Percentiles rank a stretch among this genome's conserved stretches.
phyloP scores from a whole-genome alignment of 2,888 invertebrate genomes.

The Lochmaea crataegi region DNA sequence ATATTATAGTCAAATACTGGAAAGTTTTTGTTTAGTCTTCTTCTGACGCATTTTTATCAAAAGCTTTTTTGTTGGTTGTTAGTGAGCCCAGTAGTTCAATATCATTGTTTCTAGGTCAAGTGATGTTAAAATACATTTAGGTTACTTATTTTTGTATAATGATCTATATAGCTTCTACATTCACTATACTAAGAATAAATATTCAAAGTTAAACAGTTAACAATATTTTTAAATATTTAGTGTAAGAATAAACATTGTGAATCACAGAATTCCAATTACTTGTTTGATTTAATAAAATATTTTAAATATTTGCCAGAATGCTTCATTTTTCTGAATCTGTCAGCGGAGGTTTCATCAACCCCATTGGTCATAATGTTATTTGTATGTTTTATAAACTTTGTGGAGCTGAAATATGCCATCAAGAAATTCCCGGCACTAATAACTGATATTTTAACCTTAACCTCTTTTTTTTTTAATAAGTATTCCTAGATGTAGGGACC shows the following conservation, averaged over 20 bases:
- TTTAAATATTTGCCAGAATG: not conserved
- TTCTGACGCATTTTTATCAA: not conserved
- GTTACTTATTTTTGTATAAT: not conserved
- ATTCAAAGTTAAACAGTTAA: not conserved
- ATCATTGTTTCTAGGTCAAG: constrained; percentile 3
- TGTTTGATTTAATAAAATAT: not conserved
- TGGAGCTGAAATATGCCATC: not conserved
- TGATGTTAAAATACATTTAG: not conserved
- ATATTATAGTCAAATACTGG: no score
- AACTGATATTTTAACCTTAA: no score
- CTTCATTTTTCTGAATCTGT: not conserved
- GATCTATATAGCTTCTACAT: not conserved
- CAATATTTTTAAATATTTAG: not conserved
- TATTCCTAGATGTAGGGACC: no score
- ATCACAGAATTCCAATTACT: not conserved
- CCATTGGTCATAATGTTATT: no score
- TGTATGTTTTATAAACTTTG: no score
- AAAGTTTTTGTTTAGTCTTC: not conserved
- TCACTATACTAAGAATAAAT: not conserved
- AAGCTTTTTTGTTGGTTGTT: not conserved
- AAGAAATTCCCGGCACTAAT: no score
- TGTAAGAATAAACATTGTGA: not conserved
- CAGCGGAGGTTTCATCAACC: no score
- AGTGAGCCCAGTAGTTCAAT: constrained; percentile 1
- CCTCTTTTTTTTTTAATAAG: no score